Conservation (phyloP, 2,113 vertebrate genomes). For the Hiodon alosoides region DNA sequence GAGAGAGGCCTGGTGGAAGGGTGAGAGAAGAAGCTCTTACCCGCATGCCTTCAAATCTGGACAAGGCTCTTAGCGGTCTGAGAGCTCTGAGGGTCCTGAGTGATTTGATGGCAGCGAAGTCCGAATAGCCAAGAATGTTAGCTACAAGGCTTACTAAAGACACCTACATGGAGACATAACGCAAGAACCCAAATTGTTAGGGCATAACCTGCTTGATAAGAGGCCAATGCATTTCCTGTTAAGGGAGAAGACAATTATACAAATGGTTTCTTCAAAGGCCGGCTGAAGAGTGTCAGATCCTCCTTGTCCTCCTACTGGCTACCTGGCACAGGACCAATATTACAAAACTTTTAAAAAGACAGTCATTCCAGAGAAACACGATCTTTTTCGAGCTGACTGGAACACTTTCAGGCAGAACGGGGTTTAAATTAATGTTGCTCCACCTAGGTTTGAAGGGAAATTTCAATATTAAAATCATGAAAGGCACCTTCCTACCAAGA, state of each 20-base stretch:
- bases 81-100: slow-evolving; percentile 88
- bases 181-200: slow-evolving; percentile 43
- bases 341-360: background rate
- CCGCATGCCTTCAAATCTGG: slow-evolving; percentile 98
- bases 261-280: background rate
- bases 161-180: slow-evolving; percentile 71
- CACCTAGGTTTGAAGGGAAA: too few species aligned
- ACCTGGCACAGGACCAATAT: background rate
- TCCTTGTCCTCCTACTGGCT: background rate
- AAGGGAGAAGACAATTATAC: background rate
- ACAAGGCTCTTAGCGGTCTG: slow-evolving; percentile 87
- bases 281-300: background rate
- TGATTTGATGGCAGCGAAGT: slow-evolving; percentile 96
- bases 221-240: slow-evolving; percentile 22
- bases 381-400: background rate
- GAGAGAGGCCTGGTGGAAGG: slow-evolving; percentile 30
- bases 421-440: background rate
- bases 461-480: background rate
- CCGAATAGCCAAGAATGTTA: slow-evolving; percentile 84
- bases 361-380: background rate
- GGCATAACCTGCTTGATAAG: background rate
- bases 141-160: slow-evolving; percentile 89
- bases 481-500: background rate
- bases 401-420: background rate
- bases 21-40: slow-evolving; percentile 66